phyloP scores from a whole-genome alignment of 2,797 vertebrate species.

The Austrolebias charrua region DNA sequence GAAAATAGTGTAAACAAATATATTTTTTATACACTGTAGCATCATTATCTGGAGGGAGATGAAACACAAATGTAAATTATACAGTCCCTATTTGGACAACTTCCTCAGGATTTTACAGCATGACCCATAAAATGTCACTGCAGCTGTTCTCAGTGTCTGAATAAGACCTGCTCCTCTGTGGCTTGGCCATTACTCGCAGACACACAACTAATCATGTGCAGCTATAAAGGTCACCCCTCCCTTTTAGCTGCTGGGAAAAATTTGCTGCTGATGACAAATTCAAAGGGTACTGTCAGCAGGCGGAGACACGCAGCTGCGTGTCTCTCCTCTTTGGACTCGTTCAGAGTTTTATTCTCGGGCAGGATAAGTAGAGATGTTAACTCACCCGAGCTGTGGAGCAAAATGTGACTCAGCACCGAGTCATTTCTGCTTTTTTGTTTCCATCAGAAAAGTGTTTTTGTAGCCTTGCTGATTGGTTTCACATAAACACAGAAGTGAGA shows the following conservation, averaged over 20 bases:
- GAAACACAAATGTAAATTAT: slow-evolving; percentile 1
- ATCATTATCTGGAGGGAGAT: neutral
- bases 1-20: no score
- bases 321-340: slow-evolving; percentile 9
- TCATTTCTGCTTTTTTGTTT: slow-evolving; percentile 32
- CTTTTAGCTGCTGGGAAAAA: slow-evolving; percentile 26
- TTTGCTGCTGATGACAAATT: slow-evolving; percentile 31
- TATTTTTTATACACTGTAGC: neutral
- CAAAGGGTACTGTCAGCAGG: slow-evolving; percentile 18
- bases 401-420: slow-evolving; percentile 30
- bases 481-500: neutral
- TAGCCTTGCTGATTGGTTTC: neutral
- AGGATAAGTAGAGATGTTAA: slow-evolving; percentile 24
- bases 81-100: neutral
- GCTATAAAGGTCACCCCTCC: slow-evolving; percentile 22
- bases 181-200: slow-evolving; percentile 3
- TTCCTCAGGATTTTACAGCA: slow-evolving; percentile 2
- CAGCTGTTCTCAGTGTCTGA: slow-evolving; percentile 24
- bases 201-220: slow-evolving; percentile 22
- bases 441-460: slow-evolving; percentile 19
- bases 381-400: slow-evolving; percentile 21
- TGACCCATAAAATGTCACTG: slow-evolving; percentile 12
- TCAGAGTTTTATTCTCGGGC: slow-evolving; percentile 7
- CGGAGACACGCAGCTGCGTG: slow-evolving; percentile 20
- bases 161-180: slow-evolving; percentile 3